phyloP scores from a whole-genome alignment of 2,888 invertebrate species.

The Melinopterus prodromus region DNA sequence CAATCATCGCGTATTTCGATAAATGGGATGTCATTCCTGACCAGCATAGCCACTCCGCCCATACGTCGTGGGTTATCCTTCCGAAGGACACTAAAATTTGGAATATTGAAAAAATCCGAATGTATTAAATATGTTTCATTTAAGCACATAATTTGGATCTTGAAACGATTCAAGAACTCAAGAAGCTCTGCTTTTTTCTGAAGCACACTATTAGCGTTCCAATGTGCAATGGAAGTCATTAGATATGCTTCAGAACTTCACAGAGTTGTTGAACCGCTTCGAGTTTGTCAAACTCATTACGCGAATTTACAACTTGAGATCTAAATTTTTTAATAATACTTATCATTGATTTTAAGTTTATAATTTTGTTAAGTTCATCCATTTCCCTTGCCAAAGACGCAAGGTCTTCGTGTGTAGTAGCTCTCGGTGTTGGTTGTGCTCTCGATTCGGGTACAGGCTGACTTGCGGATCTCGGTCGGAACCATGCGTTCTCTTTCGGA shows the following conservation, averaged over 20 bases:
- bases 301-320: not conserved
- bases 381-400: not conserved
- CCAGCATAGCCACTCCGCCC: slow-evolving; percentile 23
- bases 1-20: not conserved
- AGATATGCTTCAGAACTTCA: too few relatives aligned
- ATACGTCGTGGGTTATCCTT: slow-evolving; percentile 7
- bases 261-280: slow-evolving; percentile 10
- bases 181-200: slow-evolving; percentile 32
- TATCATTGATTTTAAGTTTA: slow-evolving; percentile 5
- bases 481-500: not conserved
- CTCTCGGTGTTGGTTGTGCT: not conserved
- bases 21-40: too few relatives aligned
- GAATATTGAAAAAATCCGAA: slow-evolving; percentile 22
- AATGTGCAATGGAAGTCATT: slow-evolving; percentile 21
- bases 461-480: not conserved
- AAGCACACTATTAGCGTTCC: slow-evolving; percentile 39
- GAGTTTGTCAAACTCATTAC: not conserved
- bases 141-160: slow-evolving; percentile 36
- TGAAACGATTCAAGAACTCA: slow-evolving; percentile 32
- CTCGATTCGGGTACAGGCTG: not conserved
- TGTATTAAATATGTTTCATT: slow-evolving; percentile 34
- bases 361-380: not conserved
- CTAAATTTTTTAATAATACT: slow-evolving; percentile 20
- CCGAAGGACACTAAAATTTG: slow-evolving; percentile 7
- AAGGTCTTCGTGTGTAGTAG: not conserved